These are phyloP conservation scores for Urophycis tenuis DNA, from an alignment of 2,797 vertebrate genomes.

Conservation along the genomic window DNA sequence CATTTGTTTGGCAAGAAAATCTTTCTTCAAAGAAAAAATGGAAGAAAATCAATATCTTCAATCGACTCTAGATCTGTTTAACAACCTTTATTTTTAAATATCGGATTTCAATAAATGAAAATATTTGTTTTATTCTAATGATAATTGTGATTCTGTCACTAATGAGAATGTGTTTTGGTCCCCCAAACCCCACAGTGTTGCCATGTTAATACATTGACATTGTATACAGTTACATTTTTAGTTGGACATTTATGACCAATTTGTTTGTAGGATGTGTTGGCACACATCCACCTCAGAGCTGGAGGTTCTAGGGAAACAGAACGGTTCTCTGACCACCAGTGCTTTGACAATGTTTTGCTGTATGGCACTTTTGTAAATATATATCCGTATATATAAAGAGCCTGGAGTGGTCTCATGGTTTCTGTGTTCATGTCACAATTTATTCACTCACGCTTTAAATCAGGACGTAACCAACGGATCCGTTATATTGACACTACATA, in stretches of 20 bases:
- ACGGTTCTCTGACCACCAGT: conserved; percentile 8
- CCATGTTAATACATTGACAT: neutral
- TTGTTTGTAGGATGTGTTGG: no score
- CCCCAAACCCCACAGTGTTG: neutral
- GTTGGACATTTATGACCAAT: neutral
- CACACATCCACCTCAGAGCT: no score
- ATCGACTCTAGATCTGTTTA: no score
- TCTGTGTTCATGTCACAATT: neutral
- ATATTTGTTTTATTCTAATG: neutral
- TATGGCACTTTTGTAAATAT: conserved; percentile 70
- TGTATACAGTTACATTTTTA: neutral
- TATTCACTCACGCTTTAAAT: neutral
- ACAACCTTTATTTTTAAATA: neutral
- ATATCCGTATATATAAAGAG: conserved; percentile 48
- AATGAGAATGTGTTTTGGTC: neutral
- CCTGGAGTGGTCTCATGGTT: conserved; percentile 8
- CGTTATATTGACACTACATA: neutral
- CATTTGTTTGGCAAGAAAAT: no score
- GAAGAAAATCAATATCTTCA: neutral
- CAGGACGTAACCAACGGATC: neutral
- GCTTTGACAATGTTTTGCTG: conserved; percentile 42
- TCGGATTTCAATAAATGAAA: neutral
- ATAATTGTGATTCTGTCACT: neutral
- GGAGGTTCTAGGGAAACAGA: conserved; percentile 14
- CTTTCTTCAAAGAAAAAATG: neutral